These are phyloP conservation scores for Eclectus roratus DNA, from an alignment of 2,113 vertebrate genomes.

Conservation along the genomic window DNA sequence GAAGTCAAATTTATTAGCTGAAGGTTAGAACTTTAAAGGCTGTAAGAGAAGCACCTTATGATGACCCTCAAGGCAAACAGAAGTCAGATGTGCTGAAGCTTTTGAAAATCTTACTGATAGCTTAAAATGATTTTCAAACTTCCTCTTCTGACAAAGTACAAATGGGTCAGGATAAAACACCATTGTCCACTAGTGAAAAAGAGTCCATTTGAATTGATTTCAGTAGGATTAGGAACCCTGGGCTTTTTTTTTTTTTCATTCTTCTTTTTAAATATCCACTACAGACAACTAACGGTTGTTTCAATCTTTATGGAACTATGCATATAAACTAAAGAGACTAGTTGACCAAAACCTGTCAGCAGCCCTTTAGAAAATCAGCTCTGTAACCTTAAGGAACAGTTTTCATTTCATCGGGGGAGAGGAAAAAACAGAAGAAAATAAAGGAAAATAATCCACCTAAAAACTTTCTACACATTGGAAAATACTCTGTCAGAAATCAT, in stretches of 20 bases:
- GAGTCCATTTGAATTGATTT: background rate
- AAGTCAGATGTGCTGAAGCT: background rate
- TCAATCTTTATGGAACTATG: background rate
- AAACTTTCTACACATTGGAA: background rate
- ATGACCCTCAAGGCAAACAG: background rate
- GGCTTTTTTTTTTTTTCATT: accelerated
- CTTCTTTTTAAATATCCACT: background rate
- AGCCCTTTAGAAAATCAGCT: background rate
- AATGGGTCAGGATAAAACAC: background rate
- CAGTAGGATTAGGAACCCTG: background rate
- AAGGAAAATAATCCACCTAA: background rate
- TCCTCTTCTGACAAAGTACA: background rate
- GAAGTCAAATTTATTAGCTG: background rate
- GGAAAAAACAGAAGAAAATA: too few relatives aligned
- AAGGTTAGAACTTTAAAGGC: background rate
- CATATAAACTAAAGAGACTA: background rate
- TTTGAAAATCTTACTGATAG: background rate
- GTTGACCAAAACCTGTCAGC: background rate
- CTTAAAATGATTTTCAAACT: background rate
- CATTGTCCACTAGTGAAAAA: background rate
- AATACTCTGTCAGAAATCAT: background rate
- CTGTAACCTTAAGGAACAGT: background rate
- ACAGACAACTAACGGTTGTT: background rate
- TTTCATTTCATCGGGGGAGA: background rate
- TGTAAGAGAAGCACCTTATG: background rate